Conservation (phyloP, 1,140 invertebrate species). For the Akabosia matsudoensis region DNA sequence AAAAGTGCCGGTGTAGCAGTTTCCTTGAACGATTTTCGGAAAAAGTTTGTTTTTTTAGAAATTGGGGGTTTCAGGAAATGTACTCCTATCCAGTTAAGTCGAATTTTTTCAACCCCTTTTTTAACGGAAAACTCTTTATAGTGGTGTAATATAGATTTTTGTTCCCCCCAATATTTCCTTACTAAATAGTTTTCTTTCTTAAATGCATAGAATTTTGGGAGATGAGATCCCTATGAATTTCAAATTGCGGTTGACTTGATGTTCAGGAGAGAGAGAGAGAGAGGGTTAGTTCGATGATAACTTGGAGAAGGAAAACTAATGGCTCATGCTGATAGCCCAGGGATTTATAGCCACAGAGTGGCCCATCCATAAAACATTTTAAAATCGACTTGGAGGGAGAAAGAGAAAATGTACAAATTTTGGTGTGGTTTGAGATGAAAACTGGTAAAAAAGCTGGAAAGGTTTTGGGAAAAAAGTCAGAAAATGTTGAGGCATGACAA, state of each 20-base stretch:
- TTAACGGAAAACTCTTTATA: neutral
- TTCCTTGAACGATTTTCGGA: neutral
- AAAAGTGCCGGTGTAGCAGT: neutral
- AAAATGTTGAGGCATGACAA: too few relatives aligned
- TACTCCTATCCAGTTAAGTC: too few relatives aligned
- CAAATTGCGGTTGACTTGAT: constrained; percentile 11
- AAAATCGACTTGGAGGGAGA: constrained; percentile 13
- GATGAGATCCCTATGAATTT: constrained; percentile 10
- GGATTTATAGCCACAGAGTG: constrained; percentile 7
- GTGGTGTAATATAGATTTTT: neutral
- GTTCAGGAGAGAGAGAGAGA: neutral
- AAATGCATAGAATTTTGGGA: neutral
- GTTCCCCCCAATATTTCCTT: neutral
- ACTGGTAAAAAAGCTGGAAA: neutral
- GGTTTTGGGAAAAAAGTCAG: too few relatives aligned
- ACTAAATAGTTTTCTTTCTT: neutral
- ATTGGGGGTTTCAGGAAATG: too few relatives aligned
- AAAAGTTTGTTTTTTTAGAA: neutral
- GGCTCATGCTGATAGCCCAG: constrained; percentile 15
- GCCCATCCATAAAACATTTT: constrained; percentile 22
- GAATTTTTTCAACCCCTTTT: neutral
- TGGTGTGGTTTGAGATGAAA: constrained; percentile 9
- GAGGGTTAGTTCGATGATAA: neutral
- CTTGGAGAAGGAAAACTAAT: neutral
- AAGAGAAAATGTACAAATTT: neutral